phyloP scores from a whole-genome alignment of 23 tunicate genomes.

The Halocynthia roretzi region DNA sequence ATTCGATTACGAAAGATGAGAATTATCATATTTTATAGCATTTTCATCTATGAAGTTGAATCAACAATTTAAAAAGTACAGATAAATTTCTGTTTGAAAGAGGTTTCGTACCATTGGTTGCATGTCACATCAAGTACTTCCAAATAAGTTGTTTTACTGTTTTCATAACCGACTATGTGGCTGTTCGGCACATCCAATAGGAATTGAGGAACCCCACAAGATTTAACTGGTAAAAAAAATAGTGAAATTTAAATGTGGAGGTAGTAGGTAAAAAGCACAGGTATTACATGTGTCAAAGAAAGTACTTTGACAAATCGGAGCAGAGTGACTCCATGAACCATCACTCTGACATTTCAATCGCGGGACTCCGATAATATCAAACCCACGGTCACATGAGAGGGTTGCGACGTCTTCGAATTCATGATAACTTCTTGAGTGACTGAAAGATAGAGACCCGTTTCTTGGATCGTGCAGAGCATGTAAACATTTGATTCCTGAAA shows the following conservation, averaged over 20 bases:
- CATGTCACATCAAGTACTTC: conserved; percentile 30
- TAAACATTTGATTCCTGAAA: conserved; percentile 46
- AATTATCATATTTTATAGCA: no score
- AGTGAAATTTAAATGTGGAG: no score
- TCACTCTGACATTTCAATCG: conserved; percentile 31
- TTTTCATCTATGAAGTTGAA: no score
- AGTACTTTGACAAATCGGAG: conserved; percentile 57
- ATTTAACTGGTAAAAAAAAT: conserved; percentile 32
- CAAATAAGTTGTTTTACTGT: conserved; percentile 4
- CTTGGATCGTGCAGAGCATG: conserved; percentile 22
- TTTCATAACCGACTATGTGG: not conserved
- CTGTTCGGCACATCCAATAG: conserved; percentile 17
- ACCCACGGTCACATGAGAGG: conserved; percentile 47
- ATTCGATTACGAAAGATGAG: no score
- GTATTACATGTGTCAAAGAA: no score
- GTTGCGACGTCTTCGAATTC: conserved; percentile 55
- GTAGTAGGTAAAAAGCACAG: no score
- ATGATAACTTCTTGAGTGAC: conserved; percentile 28
- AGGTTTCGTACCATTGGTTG: conserved; percentile 28
- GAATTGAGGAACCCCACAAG: conserved; percentile 43
- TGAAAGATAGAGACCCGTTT: conserved; percentile 14
- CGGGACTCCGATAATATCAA: conserved; percentile 28
- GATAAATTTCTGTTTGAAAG: not conserved
- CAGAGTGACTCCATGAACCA: conserved; percentile 43
- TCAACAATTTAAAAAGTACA: no score